Evolutionary conservation across 1,140 invertebrate species (phyloP), one percentile per base, ranked within the genome.

Genomic region (Mercenaria mercenaria): DNA sequence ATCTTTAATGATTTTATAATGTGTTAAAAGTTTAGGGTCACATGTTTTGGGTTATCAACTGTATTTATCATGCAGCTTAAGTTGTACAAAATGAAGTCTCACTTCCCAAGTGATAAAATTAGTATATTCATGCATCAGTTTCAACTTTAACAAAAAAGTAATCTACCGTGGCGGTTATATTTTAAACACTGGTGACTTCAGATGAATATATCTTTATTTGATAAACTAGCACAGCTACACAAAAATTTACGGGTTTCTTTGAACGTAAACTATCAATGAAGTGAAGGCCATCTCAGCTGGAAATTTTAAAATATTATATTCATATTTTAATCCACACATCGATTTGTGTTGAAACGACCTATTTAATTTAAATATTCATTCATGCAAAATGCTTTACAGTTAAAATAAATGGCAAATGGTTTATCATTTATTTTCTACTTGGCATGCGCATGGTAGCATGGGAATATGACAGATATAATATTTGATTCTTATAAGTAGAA

Each of bases 51-150:
- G 67, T 72, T 72, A 72, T 72, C 67, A 8, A 18, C 32, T 72
- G 23, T 32, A 72, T 72, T 39, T 39, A 72, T 72, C 67, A 72
- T 72, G 67, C 67, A 39, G 18, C 18, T 4, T 37, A 72, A 37
- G 67, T 72, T 72, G 67, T 72, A 72, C 67, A 72, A 72, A 72
- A 72, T 72, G 67, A 72, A 72, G 67, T 72, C 34, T 72, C 34
- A 18, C 67, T 39, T 37, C 67, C 67, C 67, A 41, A 41, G 67
- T 72, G 67, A 72, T 72, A 72, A 72, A 72, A 39, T 72, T 72
- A 72, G 39, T 72, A 39, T 72, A 72, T 72, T 39, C 67, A 37
- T 72, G 67, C 67, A 72, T 72, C 67, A 72, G 8, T 72, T 72
- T 72, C 67, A 39, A 72, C 39, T 72, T 72, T 72, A 72, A 39